Base-by-base conservation (phyloP, 2,113 vertebrate species). In the Sardina pilchardus region DNA sequence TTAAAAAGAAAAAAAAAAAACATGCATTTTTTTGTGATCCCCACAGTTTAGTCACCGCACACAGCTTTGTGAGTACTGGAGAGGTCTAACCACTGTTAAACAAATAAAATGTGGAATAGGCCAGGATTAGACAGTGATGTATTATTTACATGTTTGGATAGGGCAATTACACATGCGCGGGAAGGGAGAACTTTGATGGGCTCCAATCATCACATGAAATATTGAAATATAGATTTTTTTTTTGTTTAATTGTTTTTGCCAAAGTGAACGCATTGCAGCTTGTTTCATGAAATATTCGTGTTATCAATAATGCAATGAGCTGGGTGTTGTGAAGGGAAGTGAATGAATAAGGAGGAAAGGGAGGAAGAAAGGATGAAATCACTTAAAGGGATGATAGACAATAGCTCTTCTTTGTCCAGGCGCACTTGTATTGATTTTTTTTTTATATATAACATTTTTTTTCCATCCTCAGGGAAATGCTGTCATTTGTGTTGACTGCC, bases 101-200 rank as follows among this genome's bases (percentile, higher is more conserved):
- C 19, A 78, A 78, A 78, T 78, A 36, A 78, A 36, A 36, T 83
- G 48, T 85, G 85, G 21, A 82, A 86, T 42, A 75, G 63, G 9
- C 30, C 30, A 81, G 81, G 24, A 87, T 88, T 84, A 87, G 84
- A 78, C 43, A 42, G 78, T 59, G 81, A 59, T 90, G 86, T 85
- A 85, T 90, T 88, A 90, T 90, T 89, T 89, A 90, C 86, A 75
- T 83, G 42, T 87, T 82, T 85, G 42, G 67, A 87, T 82, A 87
- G 88, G 83, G 59, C 59, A 82, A 85, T 88, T 88, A 88, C 63
- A 42, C 82, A 59, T 87, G 83, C 88, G 86, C 83, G 67, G 82
- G 83, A 53, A 82, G 84, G 63, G 63, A n/a, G 67, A 71, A 50
- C 83, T 83, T 85, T 59, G 87, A 84, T 53, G 42, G 47, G 82